These are phyloP conservation scores for Tiliacea citrago DNA, from an alignment of 2,888 invertebrate species.

Conservation along the genomic window DNA sequence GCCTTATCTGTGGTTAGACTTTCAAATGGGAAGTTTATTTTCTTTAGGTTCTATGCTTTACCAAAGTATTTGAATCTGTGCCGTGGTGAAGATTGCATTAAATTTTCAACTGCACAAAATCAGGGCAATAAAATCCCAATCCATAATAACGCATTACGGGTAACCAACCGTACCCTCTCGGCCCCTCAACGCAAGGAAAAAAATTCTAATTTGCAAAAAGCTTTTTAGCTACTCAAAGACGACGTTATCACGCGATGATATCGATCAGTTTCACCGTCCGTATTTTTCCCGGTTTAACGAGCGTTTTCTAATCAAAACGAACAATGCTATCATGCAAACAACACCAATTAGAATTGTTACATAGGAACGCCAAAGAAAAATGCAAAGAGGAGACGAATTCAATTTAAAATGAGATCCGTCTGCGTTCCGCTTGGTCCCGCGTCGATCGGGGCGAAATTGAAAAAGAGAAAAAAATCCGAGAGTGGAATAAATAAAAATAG, in stretches of 20 bases:
- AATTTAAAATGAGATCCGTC: constrained; percentile 90
- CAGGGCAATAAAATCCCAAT: constrained; percentile 61
- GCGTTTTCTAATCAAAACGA: constrained; percentile 77
- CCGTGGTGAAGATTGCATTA: constrained; percentile 41
- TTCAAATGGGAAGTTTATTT: constrained; percentile 11
- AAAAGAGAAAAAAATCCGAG: constrained; percentile 83
- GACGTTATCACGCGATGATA: constrained; percentile 82
- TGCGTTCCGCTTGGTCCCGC: constrained; percentile 87
- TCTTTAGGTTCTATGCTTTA: constrained; percentile 1
- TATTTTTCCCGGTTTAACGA: constrained; percentile 77
- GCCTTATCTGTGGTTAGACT: background rate
- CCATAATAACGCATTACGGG: constrained; percentile 42
- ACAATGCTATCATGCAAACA: constrained; percentile 87
- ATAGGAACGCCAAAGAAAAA: constrained; percentile 82
- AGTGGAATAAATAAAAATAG: constrained; percentile 90
- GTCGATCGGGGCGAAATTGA: constrained; percentile 89
- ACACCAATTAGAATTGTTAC: constrained; percentile 87
- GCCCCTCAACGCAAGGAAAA: constrained; percentile 66
- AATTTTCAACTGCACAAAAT: constrained; percentile 48
- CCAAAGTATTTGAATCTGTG: background rate
- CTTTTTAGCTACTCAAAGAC: constrained; percentile 79
- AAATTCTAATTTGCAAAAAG: constrained; percentile 84
- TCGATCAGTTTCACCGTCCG: constrained; percentile 76
- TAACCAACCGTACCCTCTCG: constrained; percentile 49
- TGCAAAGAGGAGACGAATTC: constrained; percentile 86